Conservation (phyloP, 1,140 invertebrate genomes). For the Lordiphosa mommai region DNA sequence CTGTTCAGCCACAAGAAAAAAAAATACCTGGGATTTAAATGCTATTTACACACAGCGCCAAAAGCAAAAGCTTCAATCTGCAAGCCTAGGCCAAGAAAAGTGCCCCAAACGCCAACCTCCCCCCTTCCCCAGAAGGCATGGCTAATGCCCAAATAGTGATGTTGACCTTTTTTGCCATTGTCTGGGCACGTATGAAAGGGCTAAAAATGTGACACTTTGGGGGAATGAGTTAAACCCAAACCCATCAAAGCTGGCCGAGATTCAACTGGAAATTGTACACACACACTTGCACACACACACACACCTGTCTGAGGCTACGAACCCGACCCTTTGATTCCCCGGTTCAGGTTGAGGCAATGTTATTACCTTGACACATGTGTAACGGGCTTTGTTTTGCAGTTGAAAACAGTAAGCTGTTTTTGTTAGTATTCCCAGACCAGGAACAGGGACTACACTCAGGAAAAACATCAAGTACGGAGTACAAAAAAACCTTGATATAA, state of each 20-base stretch:
- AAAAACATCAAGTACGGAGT: too few relatives aligned
- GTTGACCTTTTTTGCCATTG: slow-evolving; percentile 71
- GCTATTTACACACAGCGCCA: slow-evolving; percentile 64
- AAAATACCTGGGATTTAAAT: slow-evolving; percentile 62
- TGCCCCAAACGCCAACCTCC: slow-evolving; percentile 4
- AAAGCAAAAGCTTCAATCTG: slow-evolving; percentile 34
- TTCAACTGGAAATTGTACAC: slow-evolving; percentile 66
- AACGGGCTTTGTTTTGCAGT: slow-evolving; percentile 62
- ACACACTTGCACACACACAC: slow-evolving; percentile 12
- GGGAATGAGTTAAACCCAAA: slow-evolving; percentile 30
- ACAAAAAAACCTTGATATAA: too few relatives aligned
- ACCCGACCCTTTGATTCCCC: background rate
- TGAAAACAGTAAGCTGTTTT: slow-evolving; percentile 58
- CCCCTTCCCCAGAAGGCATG: background rate
- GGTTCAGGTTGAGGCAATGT: slow-evolving; percentile 29
- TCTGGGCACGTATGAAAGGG: slow-evolving; percentile 64
- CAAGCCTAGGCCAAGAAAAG: slow-evolving; percentile 7
- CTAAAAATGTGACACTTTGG: slow-evolving; percentile 62
- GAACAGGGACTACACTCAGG: background rate
- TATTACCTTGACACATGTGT: slow-evolving; percentile 76
- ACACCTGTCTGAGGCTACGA: too few relatives aligned
- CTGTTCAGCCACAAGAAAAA: slow-evolving; percentile 7
- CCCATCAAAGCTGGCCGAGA: slow-evolving; percentile 55
- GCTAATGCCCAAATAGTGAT: slow-evolving; percentile 47
- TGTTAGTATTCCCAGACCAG: slow-evolving; percentile 10